phyloP scores from a whole-genome alignment of 2,888 invertebrate genomes.

The Thyatira batis region DNA sequence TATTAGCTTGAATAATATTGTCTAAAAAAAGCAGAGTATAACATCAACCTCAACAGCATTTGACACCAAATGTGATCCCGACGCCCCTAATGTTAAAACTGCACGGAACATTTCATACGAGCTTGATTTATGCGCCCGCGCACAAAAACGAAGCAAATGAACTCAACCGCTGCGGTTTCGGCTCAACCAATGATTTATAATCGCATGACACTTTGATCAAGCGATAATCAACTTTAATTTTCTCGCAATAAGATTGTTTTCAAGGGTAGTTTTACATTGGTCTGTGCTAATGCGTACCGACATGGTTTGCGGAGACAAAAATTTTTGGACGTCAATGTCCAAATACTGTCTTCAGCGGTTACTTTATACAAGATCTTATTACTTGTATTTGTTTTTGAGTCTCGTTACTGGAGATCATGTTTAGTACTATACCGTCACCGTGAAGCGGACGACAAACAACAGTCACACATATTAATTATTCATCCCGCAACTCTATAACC shows the following conservation, averaged over 20 bases:
- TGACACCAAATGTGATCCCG: slow-evolving; percentile 54
- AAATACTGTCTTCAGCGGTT: neutral
- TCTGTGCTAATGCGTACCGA: neutral
- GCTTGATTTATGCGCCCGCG: slow-evolving; percentile 53
- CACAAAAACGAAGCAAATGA: slow-evolving; percentile 41
- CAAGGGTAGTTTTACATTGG: neutral
- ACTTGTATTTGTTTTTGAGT: neutral
- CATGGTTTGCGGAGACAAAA: neutral
- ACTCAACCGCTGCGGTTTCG: slow-evolving; percentile 19
- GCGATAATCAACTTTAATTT: neutral
- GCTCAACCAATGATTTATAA: slow-evolving; percentile 3
- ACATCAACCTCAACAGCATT: slow-evolving; percentile 22
- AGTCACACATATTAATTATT: too few species aligned
- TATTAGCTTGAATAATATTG: neutral
- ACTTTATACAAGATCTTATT: neutral
- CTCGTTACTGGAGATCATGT: too few species aligned
- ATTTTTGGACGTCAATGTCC: neutral
- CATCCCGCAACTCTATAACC: too few species aligned
- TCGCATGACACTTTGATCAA: neutral
- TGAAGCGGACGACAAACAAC: too few species aligned
- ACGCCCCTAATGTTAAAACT: slow-evolving; percentile 63
- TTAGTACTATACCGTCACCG: too few species aligned
- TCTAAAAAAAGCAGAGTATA: neutral
- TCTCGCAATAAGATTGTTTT: neutral
- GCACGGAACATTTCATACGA: slow-evolving; percentile 64